A percentile compares a stretch with the other conserved stretches of the same genome.
Evolutionary conservation across 2,113 vertebrate species (phyloP).

Genomic region (Ceratotherium simum): DNA sequence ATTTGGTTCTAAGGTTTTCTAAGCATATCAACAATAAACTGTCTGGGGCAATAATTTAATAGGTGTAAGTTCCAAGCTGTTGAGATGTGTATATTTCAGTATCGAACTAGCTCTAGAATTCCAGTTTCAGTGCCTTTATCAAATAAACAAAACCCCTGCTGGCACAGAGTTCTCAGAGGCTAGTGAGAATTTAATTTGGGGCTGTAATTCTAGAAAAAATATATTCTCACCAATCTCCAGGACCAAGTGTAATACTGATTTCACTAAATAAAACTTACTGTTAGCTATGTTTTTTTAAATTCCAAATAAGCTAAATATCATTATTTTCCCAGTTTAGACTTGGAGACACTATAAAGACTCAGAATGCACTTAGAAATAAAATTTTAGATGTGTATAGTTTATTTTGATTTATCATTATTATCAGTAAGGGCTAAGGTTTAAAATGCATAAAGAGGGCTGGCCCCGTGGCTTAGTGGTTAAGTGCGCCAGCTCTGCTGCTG

Average conservation of each 20-base stretch:
- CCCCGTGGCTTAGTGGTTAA: too few species aligned
- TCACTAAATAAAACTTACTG: neutral
- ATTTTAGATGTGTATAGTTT: neutral
- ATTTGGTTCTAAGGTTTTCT: neutral
- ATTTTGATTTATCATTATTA: constrained; percentile 27
- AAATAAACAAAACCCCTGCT: constrained; percentile 17
- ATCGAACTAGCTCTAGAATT: constrained; percentile 22
- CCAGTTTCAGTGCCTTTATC: neutral
- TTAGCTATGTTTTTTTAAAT: neutral
- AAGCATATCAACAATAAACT: neutral
- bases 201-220: neutral
- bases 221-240: neutral
- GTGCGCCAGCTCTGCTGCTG: too few species aligned
- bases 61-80: neutral
- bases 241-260: neutral
- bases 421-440: neutral
- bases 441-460: neutral
- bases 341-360: neutral
- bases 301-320: constrained; percentile 6
- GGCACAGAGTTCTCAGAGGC: neutral
- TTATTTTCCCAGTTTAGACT: neutral
- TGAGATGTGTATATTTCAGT: neutral
- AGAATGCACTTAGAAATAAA: neutral
- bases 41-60: neutral
- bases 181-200: neutral